Evolutionary conservation across 2,888 invertebrate species (phyloP).

Genomic region (Iphiclides podalirius): DNA sequence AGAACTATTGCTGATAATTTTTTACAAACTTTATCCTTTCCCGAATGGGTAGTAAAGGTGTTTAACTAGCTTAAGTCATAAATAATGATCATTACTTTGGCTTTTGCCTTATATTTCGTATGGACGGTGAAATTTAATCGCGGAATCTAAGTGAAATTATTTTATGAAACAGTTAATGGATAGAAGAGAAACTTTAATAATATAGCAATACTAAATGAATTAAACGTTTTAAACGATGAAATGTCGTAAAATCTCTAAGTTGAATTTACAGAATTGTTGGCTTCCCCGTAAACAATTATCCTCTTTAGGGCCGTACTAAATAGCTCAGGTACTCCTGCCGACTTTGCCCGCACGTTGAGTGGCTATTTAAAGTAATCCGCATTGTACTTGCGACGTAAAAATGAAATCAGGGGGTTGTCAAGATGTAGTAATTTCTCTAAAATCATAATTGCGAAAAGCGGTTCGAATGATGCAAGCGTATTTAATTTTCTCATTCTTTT

Average conservation of each 20-base stretch:
- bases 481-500: no score
- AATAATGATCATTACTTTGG: no score
- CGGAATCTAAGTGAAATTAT: no score
- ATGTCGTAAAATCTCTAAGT: conserved; percentile 14
- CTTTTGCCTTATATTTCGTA: no score
- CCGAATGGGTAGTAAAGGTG: no score
- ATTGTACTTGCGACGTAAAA: conserved; percentile 9
- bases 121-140: no score
- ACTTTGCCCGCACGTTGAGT: conserved; percentile 33
- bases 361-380: conserved; percentile 35
- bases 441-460: conserved; percentile 3
- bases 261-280: conserved; percentile 31
- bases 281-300: conserved; percentile 37
- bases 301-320: conserved; percentile 34
- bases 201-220: no score
- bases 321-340: conserved; percentile 30
- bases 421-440: not conserved
- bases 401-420: not conserved
- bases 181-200: no score
- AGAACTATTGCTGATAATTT: no score
- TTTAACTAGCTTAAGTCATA: no score
- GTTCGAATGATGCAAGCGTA: not conserved
- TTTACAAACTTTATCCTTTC: no score
- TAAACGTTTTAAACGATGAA: not conserved
- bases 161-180: no score